A percentile compares a stretch with the other conserved stretches of the same genome.
These are phyloP conservation scores for Lethocerus indicus DNA, from an alignment of 1,140 invertebrate species.

Conservation along the genomic window DNA sequence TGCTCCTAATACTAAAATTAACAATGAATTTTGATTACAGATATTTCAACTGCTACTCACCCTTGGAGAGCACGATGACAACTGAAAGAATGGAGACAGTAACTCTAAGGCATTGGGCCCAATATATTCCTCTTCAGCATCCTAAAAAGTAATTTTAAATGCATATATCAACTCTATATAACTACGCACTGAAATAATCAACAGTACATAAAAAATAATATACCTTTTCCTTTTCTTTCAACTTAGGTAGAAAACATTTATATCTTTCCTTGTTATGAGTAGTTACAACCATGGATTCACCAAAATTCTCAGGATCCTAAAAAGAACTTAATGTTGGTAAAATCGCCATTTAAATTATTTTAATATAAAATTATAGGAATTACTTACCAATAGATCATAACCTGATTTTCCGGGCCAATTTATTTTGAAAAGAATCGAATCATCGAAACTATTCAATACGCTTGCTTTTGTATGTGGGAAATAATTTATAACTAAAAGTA, in stretches of 20 bases:
- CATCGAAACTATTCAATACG: conserved; percentile 64
- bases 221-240: conserved; percentile 33
- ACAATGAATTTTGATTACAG: not conserved
- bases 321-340: conserved; percentile 6
- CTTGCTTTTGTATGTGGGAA: too few relatives aligned
- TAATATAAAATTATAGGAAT: conserved; percentile 25
- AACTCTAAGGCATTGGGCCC: conserved; percentile 52
- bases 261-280: conserved; percentile 33
- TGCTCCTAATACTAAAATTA: not conserved
- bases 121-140: conserved; percentile 20
- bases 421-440: conserved; percentile 61
- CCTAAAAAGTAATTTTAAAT: conserved; percentile 19
- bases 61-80: conserved; percentile 50
- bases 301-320: conserved; percentile 19
- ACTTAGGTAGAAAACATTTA: conserved; percentile 52
- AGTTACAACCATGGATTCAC: conserved; percentile 25
- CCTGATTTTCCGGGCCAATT: conserved; percentile 49
- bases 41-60: conserved; percentile 28
- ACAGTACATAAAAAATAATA: not conserved
- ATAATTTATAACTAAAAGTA: too few relatives aligned
- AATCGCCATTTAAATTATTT: conserved; percentile 10
- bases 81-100: conserved; percentile 53
- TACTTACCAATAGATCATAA: conserved; percentile 18
- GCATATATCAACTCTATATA: not conserved
- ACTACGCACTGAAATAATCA: not conserved